These are phyloP conservation scores for Podargus strigoides DNA, from an alignment of 2,797 vertebrate genomes.

Conservation along the genomic window DNA sequence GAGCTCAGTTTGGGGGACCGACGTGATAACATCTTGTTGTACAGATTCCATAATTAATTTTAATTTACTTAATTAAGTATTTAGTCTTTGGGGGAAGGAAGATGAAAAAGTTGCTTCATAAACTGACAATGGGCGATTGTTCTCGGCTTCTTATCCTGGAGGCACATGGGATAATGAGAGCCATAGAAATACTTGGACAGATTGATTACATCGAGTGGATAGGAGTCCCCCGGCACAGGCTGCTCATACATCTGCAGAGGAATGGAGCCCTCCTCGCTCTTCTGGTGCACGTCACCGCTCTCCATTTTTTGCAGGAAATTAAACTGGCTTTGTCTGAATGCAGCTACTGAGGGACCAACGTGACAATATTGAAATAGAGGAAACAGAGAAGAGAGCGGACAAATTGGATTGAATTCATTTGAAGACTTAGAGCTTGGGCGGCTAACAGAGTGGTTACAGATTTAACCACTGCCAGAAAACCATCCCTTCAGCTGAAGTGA, in stretches of 20 bases:
- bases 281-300: background rate
- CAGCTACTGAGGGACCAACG: background rate
- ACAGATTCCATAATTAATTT: slow-evolving; percentile 31
- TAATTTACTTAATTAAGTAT: slow-evolving; percentile 59
- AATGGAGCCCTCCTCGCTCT: background rate
- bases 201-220: background rate
- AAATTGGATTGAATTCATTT: too few relatives aligned
- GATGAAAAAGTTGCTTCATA: slow-evolving; percentile 41
- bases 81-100: slow-evolving; percentile 39
- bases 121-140: slow-evolving; percentile 50
- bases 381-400: background rate
- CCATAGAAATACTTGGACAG: background rate
- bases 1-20: background rate
- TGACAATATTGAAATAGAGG: background rate
- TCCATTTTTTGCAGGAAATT: background rate
- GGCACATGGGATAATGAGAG: slow-evolving; percentile 13
- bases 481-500: background rate
- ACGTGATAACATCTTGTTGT: background rate
- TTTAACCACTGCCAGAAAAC: background rate
- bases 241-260: accelerated
- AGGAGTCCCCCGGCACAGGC: background rate
- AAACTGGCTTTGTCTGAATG: background rate
- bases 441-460: background rate
- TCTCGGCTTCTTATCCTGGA: slow-evolving; percentile 27
- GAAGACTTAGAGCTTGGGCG: background rate